Base-by-base conservation (phyloP, 2,888 invertebrate species). In the Lepidocyrtinus sp. region DNA sequence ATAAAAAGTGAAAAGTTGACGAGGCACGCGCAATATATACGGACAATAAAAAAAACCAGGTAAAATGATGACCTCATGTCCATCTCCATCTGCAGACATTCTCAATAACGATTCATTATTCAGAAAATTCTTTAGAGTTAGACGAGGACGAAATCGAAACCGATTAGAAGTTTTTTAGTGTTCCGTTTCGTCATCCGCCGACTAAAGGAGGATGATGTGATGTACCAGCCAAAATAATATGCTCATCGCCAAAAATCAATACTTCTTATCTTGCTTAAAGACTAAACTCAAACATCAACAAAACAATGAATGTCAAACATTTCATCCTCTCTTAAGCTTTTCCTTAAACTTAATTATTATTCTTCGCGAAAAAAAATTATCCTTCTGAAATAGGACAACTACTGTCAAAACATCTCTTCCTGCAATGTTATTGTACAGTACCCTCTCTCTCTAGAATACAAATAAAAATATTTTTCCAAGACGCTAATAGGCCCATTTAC, bases 321-420 rank as follows among this genome's bases (percentile, higher is more conserved):
- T 36, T 36, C 36, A 36, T 36, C 12, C 36, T 36, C 36, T 36
- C 36, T 36, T 12, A 7, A 36, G 5, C 36, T 36, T 36, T 36
- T 36, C 36, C 5, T 36, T 36, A 7, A 7, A 12, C 36, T 36
- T 36, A 46, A 75, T 67, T 72, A 72, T 46, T 72, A 72, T 72
- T 72, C 64, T 72, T 22, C 64, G 64, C 5, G 27, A 75, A 67
- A 63, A 75, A 67, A 67, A 55, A 63, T 46, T 72, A 72, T 72
- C 64, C 64, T 72, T 25, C 62, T 36, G 1, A 21, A 75, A 67
- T 36, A 75, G 65, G 59, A 55, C 73, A 46, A 59, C 75, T 69
- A 69, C 75, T 75, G 75, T 75, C 75, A 75, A 75, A 50, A 67
- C 46, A 5, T 19, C 59, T 69, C 63, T 75, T 75, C 75, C 75